Conservation (phyloP, 2,113 vertebrate species). For the Archilochus colubris region DNA sequence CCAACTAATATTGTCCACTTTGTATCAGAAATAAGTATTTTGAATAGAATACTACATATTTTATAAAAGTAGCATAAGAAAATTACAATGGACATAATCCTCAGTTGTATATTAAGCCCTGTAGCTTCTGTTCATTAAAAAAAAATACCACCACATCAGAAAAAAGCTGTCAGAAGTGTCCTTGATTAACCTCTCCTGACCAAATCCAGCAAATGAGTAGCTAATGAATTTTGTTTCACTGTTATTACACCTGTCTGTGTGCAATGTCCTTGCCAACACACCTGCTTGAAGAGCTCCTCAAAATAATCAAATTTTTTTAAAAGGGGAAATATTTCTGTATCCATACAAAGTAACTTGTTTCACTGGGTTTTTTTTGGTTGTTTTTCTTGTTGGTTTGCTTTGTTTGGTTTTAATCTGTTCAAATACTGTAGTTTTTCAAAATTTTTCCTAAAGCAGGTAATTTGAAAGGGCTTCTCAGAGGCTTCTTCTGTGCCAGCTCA, state of each 20-base stretch:
- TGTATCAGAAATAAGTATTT: slow-evolving; percentile 46
- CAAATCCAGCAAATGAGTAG: slow-evolving; percentile 47
- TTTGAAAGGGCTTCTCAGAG: slow-evolving; percentile 45
- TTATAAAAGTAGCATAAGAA: slow-evolving; percentile 28
- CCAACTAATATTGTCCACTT: slow-evolving; percentile 37
- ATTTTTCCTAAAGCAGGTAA: background rate
- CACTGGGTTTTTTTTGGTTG: background rate
- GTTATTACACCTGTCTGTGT: background rate
- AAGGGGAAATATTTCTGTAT: background rate
- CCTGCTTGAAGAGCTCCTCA: background rate
- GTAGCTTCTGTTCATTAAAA: slow-evolving; percentile 29
- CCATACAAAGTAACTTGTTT: background rate
- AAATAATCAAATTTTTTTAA: background rate
- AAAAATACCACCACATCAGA: background rate
- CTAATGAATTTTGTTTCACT: background rate
- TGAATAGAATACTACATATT: slow-evolving; percentile 38
- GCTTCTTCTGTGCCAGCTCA: slow-evolving; percentile 39
- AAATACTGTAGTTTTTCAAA: background rate
- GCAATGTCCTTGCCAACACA: background rate
- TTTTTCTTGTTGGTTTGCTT: background rate
- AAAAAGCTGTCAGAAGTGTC: slow-evolving; percentile 32
- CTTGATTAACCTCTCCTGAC: slow-evolving; percentile 45
- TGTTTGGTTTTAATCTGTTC: background rate
- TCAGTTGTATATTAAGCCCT: slow-evolving; percentile 50
- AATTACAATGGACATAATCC: slow-evolving; percentile 52